Evolutionary conservation across 1,140 invertebrate species (phyloP), one percentile per base, ranked within the genome.

Genomic region (Leptonema lineaticorne): DNA sequence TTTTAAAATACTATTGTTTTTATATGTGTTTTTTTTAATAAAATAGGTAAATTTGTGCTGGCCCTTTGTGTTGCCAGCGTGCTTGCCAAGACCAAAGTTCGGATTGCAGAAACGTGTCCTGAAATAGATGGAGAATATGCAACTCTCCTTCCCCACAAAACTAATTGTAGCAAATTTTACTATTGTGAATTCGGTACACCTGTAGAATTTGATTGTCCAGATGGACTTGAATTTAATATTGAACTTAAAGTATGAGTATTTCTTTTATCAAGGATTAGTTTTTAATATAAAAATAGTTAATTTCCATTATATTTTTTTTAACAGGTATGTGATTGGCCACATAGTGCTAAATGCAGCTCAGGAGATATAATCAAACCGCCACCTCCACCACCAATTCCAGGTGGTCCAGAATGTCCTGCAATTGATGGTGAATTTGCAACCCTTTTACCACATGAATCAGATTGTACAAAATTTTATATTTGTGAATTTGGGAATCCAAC

Each of bases 381-480:
- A n/a, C n/a, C 37, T 4, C 3, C 37, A 14, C 37, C 37, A 41
- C 37, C 37, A 11, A 16, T 9, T 11, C 37, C 37, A 14, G n/a
- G n/a, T n/a, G n/a, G n/a, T n/a, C n/a, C n/a, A n/a, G 22, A 1
- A 26, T 53, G 50, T 53, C 67, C 45, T 53, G 69, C 33, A 59
- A 64, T 9, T 56, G 66, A 59, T 22, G 27, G 16, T n/a, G 37
- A 67, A 16, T 45, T 53, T 9, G 45, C 69, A 6, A 59, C 73
- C 16, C n/a, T 80, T 0, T 26, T 53, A 26, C 75, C 79, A 0
- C 78, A 85, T 56, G 76, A 81, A 22, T 75, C 63, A 2, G 74
- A 80, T 28, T 84, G 82, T 46, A 72, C 71, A 0, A 67, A 77
- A 3, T 87, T 82, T 70, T 85, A 83, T 71, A 75, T 78, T 48